Evolutionary conservation across 2,888 invertebrate species (phyloP), one percentile per base, ranked within the genome.

Genomic region (Tiliacea aurago): DNA sequence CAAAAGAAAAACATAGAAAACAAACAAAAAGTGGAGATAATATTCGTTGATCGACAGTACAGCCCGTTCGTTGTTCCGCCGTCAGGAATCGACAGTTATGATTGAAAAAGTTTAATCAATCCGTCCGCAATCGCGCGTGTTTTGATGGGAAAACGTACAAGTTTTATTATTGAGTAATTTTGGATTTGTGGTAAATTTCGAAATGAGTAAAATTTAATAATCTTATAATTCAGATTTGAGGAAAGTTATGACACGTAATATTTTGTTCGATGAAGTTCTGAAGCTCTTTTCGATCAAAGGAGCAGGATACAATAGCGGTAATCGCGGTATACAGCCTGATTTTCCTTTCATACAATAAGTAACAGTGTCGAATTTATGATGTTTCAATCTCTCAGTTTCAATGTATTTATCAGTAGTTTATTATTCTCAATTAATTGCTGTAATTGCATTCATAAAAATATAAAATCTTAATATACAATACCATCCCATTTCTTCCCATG

Each of bases 101-200:
- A 92, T 92, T 91, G 92, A 90, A 91, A 92, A 92, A 92, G 91
- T 92, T 92, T 87, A 87, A 91, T 90, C 89, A 91, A 89, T 88
- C 86, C 56, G 71, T 81, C 78, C 69, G 69, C 61, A 76, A 83
- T 79, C 65, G 71, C 43, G 73, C 70, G 58, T 85, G 72, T 77
- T 80, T 69, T 79, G 80, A 77, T 74, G 67, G 56, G 33, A 62
- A 53, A 59, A 61, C 56, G 47, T 72, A 80, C 74, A 70, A 78
- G 74, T 82, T 80, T 71, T 75, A 76, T 71, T 71, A 75, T 63
- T 68, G 62, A 75, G 64, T 70, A 41, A 70, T 67, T 65, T 76
- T 43, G 15, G 51, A 18, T 37, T 37, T 37, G 49, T 55, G 23
- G 63, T 51, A 28, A 47, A 37, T 5, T 37, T 4, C 4, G 37